These are phyloP conservation scores for Tanytarsus gracilentus DNA, from an alignment of 2,888 invertebrate species.

Conservation along the genomic window DNA sequence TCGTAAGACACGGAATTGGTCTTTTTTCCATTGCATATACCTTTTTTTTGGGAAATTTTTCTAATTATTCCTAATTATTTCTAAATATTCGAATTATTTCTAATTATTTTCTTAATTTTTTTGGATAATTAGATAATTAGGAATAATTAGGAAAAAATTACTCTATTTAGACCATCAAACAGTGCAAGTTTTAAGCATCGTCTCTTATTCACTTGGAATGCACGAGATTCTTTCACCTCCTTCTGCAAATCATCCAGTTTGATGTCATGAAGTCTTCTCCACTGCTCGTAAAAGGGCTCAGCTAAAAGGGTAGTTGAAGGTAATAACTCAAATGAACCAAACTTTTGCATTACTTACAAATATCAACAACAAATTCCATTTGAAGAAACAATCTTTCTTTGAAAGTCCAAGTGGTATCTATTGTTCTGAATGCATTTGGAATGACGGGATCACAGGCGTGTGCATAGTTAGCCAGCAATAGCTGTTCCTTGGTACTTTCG, in stretches of 20 bases:
- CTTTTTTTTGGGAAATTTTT: too few relatives aligned
- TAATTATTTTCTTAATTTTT: too few relatives aligned
- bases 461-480: slow-evolving; percentile 47
- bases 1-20: slow-evolving; percentile 42
- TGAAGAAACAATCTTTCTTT: slow-evolving; percentile 46
- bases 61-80: too few relatives aligned
- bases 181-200: slow-evolving; percentile 51
- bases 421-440: slow-evolving; percentile 42
- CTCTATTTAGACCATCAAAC: slow-evolving; percentile 59
- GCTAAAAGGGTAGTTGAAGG: neutral
- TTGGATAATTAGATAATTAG: too few relatives aligned
- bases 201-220: slow-evolving; percentile 36
- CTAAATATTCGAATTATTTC: too few relatives aligned
- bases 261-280: slow-evolving; percentile 29
- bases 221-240: slow-evolving; percentile 3
- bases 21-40: slow-evolving; percentile 53
- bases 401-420: slow-evolving; percentile 38
- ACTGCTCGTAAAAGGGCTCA: slow-evolving; percentile 31
- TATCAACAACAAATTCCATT: slow-evolving; percentile 45
- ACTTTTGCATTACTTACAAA: slow-evolving; percentile 32
- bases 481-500: slow-evolving; percentile 46
- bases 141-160: too few relatives aligned
- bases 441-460: slow-evolving; percentile 46
- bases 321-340: neutral
- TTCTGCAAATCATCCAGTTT: slow-evolving; percentile 29